Percentiles rank a stretch among this genome's conserved stretches.
Conservation (phyloP, 2,888 invertebrate genomes). For the Apeira syringaria region DNA sequence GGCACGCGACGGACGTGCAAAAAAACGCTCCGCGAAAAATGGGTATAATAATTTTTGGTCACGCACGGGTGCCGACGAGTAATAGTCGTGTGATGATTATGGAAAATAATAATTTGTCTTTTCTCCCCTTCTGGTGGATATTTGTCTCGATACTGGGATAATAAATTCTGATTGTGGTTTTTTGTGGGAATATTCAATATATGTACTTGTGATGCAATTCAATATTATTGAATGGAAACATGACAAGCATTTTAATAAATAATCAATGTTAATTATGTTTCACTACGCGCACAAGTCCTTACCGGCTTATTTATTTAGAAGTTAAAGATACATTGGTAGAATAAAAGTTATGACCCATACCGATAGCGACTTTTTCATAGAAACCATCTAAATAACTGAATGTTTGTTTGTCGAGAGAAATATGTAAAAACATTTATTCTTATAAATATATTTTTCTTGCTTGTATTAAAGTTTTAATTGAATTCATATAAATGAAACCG, state of each 20-base stretch:
- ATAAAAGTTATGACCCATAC: no score
- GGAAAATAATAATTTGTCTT: slow-evolving; percentile 79
- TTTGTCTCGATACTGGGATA: slow-evolving; percentile 42
- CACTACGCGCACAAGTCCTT: no score
- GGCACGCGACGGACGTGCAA: slow-evolving; percentile 60
- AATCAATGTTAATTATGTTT: no score
- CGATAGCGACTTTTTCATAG: no score
- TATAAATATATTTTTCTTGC: no score
- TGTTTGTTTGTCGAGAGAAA: no score
- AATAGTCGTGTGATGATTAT: slow-evolving; percentile 79
- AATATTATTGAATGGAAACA: neutral
- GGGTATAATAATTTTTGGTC: slow-evolving; percentile 70
- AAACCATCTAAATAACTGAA: no score
- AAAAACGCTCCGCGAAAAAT: slow-evolving; percentile 43
- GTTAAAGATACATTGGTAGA: no score
- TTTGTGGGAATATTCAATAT: slow-evolving; percentile 42
- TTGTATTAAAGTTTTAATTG: no score
- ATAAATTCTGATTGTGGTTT: slow-evolving; percentile 51
- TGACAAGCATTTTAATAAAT: slow-evolving; percentile 1
- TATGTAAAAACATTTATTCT: no score
- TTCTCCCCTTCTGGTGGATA: slow-evolving; percentile 48
- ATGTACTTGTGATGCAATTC: slow-evolving; percentile 1
- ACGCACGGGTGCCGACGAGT: slow-evolving; percentile 64
- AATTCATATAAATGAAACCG: no score
- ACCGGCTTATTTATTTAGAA: no score